Conservation (phyloP, 2,888 invertebrate species). For the Synanthedon myopaeformis region DNA sequence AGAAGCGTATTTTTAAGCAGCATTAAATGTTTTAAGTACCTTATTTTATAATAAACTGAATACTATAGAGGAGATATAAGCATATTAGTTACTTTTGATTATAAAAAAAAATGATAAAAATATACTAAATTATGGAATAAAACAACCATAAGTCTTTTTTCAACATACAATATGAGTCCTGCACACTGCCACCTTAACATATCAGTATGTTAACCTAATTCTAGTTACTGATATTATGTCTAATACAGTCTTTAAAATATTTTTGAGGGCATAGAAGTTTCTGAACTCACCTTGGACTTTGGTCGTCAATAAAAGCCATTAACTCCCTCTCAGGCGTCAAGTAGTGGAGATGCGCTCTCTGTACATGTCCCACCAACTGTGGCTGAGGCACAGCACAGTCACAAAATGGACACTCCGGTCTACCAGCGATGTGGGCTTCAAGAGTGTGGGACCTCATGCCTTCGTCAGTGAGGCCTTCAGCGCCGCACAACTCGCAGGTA, state of each 20-base stretch:
- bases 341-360: constrained; percentile 86
- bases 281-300: constrained; percentile 63
- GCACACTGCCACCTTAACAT: background rate
- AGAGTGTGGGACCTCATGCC: constrained; percentile 84
- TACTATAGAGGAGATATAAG: no score
- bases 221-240: background rate
- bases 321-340: constrained; percentile 83
- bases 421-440: constrained; percentile 82
- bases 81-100: no score
- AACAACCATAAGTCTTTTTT: no score
- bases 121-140: no score
- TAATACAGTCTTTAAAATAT: no score
- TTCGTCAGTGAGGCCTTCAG: constrained; percentile 82
- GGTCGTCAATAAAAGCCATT: constrained; percentile 83
- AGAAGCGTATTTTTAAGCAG: no score
- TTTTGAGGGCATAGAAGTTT: no score
- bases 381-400: constrained; percentile 80
- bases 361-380: constrained; percentile 83
- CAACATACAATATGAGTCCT: no score
- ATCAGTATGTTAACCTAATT: background rate
- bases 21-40: no score
- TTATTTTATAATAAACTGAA: no score
- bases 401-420: constrained; percentile 85
- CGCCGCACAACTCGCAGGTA: constrained; percentile 88
- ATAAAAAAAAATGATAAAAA: no score